Conservation (phyloP, 2,888 invertebrate species). For the Ochropacha duplaris region DNA sequence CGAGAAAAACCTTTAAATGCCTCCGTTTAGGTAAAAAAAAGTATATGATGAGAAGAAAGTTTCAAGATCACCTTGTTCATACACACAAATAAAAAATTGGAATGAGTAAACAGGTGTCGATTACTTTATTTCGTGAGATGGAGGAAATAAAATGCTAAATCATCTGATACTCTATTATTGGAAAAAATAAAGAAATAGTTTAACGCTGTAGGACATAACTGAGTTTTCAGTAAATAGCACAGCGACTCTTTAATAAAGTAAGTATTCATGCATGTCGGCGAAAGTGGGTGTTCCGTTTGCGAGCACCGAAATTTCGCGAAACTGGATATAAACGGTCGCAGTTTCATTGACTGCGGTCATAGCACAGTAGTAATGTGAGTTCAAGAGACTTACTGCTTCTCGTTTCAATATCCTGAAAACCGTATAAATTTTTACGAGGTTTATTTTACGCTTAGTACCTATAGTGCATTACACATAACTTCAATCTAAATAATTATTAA, state of each 20-base stretch:
- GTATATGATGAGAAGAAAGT: neutral
- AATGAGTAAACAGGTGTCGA: slow-evolving; percentile 41
- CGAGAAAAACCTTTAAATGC: slow-evolving; percentile 24
- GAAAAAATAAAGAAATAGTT: slow-evolving; percentile 21
- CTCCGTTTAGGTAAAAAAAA: slow-evolving; percentile 5
- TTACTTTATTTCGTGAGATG: slow-evolving; percentile 15
- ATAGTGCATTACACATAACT: neutral
- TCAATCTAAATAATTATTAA: no score
- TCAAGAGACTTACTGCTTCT: neutral
- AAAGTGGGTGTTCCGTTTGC: slow-evolving; percentile 45
- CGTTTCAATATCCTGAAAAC: neutral
- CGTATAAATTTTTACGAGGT: neutral
- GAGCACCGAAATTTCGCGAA: slow-evolving; percentile 24
- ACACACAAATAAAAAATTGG: slow-evolving; percentile 38
- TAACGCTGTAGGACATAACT: slow-evolving; percentile 42
- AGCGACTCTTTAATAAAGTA: slow-evolving; percentile 56
- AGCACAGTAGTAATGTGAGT: slow-evolving; percentile 1
- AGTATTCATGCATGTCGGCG: slow-evolving; percentile 21
- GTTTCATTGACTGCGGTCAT: slow-evolving; percentile 16
- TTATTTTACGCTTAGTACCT: neutral
- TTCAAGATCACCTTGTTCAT: neutral
- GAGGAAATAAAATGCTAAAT: slow-evolving; percentile 19
- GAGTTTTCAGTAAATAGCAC: slow-evolving; percentile 39
- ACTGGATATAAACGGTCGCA: slow-evolving; percentile 22
- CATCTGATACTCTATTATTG: slow-evolving; percentile 11